Percentiles rank a stretch among this genome's conserved stretches.
Conservation (phyloP, 2,113 vertebrate genomes). For the Isichthys henryi region DNA sequence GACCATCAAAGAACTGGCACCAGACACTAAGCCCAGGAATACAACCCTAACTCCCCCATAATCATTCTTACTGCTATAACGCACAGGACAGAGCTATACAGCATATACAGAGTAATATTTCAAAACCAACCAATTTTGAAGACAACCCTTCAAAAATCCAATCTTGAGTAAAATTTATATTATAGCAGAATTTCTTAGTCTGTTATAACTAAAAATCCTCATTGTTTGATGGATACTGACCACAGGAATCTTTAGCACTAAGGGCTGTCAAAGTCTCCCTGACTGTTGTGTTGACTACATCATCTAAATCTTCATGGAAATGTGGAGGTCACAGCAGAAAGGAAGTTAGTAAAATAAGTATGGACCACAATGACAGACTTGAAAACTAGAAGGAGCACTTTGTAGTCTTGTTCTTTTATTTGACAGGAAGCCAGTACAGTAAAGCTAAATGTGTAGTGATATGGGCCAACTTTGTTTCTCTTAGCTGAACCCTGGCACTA, state of each 20-base stretch:
- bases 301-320: background rate
- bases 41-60: background rate
- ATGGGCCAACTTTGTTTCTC: background rate
- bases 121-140: background rate
- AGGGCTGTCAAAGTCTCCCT: background rate
- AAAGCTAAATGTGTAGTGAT: background rate
- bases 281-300: background rate
- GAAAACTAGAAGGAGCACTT: background rate
- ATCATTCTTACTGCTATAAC: background rate
- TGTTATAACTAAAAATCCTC: background rate
- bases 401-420: background rate
- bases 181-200: background rate
- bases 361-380: background rate
- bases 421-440: background rate
- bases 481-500: background rate
- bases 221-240: background rate
- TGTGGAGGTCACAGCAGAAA: background rate
- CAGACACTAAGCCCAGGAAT: background rate
- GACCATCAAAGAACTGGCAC: background rate
- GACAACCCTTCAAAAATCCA: background rate
- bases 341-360: background rate
- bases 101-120: background rate
- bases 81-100: background rate
- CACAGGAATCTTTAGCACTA: background rate
- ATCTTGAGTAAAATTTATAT: background rate